Evolutionary conservation across 2,888 invertebrate genomes (phyloP).

Genomic region (Drosophila kanekoi): DNA sequence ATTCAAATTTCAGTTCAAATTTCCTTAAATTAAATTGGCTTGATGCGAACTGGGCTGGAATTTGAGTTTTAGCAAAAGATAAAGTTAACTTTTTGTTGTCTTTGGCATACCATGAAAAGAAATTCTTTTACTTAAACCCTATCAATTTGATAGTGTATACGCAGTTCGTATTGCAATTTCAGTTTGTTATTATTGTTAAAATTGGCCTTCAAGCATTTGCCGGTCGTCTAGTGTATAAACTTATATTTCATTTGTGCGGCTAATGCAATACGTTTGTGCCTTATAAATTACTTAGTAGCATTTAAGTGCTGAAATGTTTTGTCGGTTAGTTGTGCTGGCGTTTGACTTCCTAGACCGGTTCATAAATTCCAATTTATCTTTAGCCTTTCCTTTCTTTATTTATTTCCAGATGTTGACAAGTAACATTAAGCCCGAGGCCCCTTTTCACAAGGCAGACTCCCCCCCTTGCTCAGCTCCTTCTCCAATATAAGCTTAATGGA

Average conservation of each 20-base stretch:
- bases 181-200: conserved; percentile 15
- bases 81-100: too few relatives aligned
- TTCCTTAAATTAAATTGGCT: too few relatives aligned
- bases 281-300: conserved; percentile 69
- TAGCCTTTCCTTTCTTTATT: conserved; percentile 44
- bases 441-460: background rate
- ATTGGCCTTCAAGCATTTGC: conserved; percentile 28
- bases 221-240: conserved; percentile 10
- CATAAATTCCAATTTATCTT: conserved; percentile 77
- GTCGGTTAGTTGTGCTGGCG: conserved; percentile 46
- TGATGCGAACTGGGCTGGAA: too few relatives aligned
- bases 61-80: too few relatives aligned
- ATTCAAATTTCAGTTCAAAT: too few relatives aligned
- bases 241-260: conserved; percentile 51
- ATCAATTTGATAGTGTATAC: conserved; percentile 7
- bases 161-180: background rate
- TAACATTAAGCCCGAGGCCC: conserved; percentile 48
- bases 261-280: conserved; percentile 49
- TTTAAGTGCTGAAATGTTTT: conserved; percentile 63
- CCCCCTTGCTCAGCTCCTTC: conserved; percentile 1
- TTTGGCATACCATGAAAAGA: too few relatives aligned
- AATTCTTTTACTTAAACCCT: too few relatives aligned
- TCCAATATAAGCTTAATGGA: conserved; percentile 52
- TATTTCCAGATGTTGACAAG: conserved; percentile 75
- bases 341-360: conserved; percentile 58